Evolutionary conservation across 2,797 vertebrate genomes (phyloP), one percentile per base, ranked within the genome.

Genomic region (Buphagus erythrorhynchus): DNA sequence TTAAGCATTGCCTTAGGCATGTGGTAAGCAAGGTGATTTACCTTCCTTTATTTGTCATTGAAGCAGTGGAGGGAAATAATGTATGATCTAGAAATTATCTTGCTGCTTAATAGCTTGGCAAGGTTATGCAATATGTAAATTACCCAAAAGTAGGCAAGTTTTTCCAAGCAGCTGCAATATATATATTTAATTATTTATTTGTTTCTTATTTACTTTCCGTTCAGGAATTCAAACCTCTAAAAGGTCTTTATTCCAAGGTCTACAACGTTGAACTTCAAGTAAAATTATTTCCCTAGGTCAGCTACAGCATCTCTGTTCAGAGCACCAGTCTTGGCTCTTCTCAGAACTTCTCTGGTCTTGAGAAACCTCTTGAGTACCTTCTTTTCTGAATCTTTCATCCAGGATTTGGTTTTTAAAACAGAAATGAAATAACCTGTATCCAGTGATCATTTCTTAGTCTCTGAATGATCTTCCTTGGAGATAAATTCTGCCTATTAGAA

Each of bases 41-140:
- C 63, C 36, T 94, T 79, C 48, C 25, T 95, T 85, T 94, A 77
- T 92, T 83, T 93, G 54, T 88, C 90, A 89, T 22, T 63, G 82
- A 90, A 94, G 55, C 8, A 11, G 25, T 35, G 21, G 45, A 92
- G 51, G 13, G 45, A 90, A 94, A 43, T 76, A 91, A 51, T 10
- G 19, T 43, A 51, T 38, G 45, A 69, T 82, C 46, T 72, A 84
- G 84, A 79, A 91, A 66, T 35, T 40, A 45, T 79, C 55, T 94
- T 78, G 25, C 31, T 89, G 11, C 42, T 57, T 77, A 54, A 79
- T 42, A 76, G 11, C n/a, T 84, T 63, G n/a, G 33, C 42, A 71
- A 77, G 68, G 83, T 82, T 85, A 63, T 46, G 48, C 51, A 80
- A 46, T 45, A 43, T 22, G 19, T 29, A 84, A 90, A 72, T 48